Evolutionary conservation across 2,113 vertebrate genomes (phyloP).

Genomic region (Ceratotherium simum): DNA sequence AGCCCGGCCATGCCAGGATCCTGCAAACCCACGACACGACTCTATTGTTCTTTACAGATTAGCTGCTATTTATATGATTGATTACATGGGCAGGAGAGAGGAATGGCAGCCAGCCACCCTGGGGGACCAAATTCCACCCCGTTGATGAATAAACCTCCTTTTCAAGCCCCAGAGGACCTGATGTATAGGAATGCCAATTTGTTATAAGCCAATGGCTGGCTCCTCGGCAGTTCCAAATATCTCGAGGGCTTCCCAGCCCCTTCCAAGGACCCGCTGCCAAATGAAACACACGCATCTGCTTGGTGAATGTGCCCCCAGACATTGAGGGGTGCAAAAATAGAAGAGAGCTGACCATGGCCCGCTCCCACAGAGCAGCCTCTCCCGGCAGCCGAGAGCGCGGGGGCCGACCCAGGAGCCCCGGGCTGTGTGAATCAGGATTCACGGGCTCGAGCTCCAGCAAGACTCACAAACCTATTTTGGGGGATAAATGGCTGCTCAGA

Average conservation of each 20-base stretch:
- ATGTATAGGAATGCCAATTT: constrained; percentile 16
- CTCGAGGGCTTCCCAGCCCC: constrained; percentile 17
- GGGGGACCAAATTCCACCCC: constrained; percentile 51
- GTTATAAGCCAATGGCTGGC: constrained; percentile 56
- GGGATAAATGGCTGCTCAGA: constrained; percentile 81
- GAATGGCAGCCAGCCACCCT: constrained; percentile 36
- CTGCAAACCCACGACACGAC: neutral
- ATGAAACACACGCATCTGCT: constrained; percentile 74
- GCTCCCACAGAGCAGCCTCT: constrained; percentile 48
- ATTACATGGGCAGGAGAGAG: constrained; percentile 32
- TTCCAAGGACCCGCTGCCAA: constrained; percentile 73
- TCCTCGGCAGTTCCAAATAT: constrained; percentile 9
- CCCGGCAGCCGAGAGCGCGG: constrained; percentile 51
- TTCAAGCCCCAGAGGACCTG: constrained; percentile 13
- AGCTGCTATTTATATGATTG: constrained; percentile 55
- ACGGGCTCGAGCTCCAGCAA: constrained; percentile 41
- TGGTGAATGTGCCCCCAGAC: constrained; percentile 57
- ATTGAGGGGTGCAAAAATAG: neutral
- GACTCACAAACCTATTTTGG: constrained; percentile 76
- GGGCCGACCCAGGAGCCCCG: constrained; percentile 46
- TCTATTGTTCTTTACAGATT: neutral
- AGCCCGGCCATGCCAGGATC: neutral
- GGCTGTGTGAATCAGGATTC: constrained; percentile 75
- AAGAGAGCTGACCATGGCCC: neutral
- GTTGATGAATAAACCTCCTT: constrained; percentile 66